Evolutionary conservation across 2,888 invertebrate species (phyloP).

Genomic region (Pachymerium ferrugineum): DNA sequence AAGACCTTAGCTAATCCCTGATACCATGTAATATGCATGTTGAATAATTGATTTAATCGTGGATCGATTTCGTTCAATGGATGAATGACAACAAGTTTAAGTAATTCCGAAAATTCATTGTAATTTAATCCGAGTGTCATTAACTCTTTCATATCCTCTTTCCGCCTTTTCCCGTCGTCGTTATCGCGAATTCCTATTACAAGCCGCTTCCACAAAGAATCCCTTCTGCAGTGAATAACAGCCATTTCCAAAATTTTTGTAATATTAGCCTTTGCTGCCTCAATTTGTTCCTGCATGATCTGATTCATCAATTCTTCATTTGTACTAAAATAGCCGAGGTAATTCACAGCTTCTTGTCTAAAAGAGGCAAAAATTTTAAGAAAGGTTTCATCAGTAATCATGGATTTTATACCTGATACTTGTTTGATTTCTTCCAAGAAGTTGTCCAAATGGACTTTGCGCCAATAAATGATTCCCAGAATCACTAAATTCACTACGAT

Average conservation of each 20-base stretch:
- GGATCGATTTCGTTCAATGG: slow-evolving; percentile 57
- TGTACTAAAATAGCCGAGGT: slow-evolving; percentile 63
- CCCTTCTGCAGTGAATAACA: slow-evolving; percentile 62
- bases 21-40: slow-evolving; percentile 62
- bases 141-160: slow-evolving; percentile 43
- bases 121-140: slow-evolving; percentile 51
- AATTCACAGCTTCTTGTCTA: slow-evolving; percentile 61
- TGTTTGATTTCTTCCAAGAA: neutral
- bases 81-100: slow-evolving; percentile 56
- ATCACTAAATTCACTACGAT: neutral
- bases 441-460: neutral
- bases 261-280: slow-evolving; percentile 55
- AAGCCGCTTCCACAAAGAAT: slow-evolving; percentile 64
- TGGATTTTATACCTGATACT: neutral
- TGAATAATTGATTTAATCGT: slow-evolving; percentile 55
- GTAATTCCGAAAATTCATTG: slow-evolving; percentile 60
- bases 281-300: slow-evolving; percentile 51
- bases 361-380: neutral
- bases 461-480: neutral
- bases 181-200: slow-evolving; percentile 46
- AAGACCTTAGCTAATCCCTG: slow-evolving; percentile 58
- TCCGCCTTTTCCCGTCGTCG: slow-evolving; percentile 40
- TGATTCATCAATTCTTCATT: slow-evolving; percentile 51
- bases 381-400: neutral
- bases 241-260: slow-evolving; percentile 59